Base-by-base conservation (phyloP, 2,113 vertebrate genomes). In the Phalacrocorax pelagicus region DNA sequence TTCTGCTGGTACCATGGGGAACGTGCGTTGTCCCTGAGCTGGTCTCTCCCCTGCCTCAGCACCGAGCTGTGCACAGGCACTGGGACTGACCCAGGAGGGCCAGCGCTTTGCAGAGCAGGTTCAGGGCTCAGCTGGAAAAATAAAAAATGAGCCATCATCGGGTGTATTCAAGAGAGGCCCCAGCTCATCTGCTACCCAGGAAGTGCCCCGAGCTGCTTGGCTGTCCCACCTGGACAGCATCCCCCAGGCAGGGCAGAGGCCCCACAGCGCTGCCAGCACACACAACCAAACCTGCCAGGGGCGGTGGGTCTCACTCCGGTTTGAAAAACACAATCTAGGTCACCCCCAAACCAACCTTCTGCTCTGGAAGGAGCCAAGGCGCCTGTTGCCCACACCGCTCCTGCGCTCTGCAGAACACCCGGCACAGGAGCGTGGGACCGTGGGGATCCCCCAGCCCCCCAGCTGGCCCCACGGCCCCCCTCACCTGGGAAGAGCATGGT, bases 401-500 rank as follows among this genome's bases (percentile, higher is more conserved):
- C 86, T 34, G 19, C 58, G 40, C 42, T 77, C 27, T 44, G 52
- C 54, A 27, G 63, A 72, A 7, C 38, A 8, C 2, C 15, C 2
- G 0, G 58, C 27, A 69, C 69, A 55, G 73, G 2, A 66, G 32
- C 2, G 1, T 14, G 54, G 38, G 18, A 15, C 12, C 6, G 38
- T 2, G n/a, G 44, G 49, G 32, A 10, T 23, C 47, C 40, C 2
- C 0, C n/a, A 55, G 54, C 47, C 40, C 8, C 24, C 27, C 5
- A 1, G 7, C 15, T 9, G 1, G 8, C 16, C 63, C 66, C 65
- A 23, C 1, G 0, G 17, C 44, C 30, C 55, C 22, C 67, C 98
- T 51, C 92, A 99, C 99, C 99, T 98, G 99, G 99, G 88, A 99
- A 98, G 66, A 99, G 97, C 98, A 99, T 99, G 44, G 99, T 99